Percentiles rank a stretch among this genome's conserved stretches.
Evolutionary conservation across 2,888 invertebrate species (phyloP).

Genomic region (Andrena haemorrhoa): DNA sequence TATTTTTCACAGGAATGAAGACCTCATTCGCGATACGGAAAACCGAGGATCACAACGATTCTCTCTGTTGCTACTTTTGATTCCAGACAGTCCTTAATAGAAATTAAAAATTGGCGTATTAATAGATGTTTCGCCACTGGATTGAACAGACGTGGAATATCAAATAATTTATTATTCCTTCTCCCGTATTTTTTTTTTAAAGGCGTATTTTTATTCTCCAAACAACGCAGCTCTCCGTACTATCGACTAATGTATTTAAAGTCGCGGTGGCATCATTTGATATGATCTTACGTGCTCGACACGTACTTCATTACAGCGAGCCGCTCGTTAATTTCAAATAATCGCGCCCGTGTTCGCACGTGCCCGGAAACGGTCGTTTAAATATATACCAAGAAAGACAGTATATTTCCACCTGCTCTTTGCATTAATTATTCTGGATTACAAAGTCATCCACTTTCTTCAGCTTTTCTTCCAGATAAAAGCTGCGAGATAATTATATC

Average conservation of each 20-base stretch:
- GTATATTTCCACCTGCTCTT: constrained; percentile 48
- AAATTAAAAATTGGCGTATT: too few species aligned
- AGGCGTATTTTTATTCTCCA: background rate
- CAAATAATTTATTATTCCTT: background rate
- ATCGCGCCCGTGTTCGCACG: constrained; percentile 57
- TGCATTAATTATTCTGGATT: constrained; percentile 51
- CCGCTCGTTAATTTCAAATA: constrained; percentile 63
- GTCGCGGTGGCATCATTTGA: constrained; percentile 42
- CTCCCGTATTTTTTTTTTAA: background rate
- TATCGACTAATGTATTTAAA: constrained; percentile 42
- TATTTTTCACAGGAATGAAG: constrained; percentile 43
- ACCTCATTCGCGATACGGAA: background rate
- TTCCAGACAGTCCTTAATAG: background rate
- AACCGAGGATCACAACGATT: background rate
- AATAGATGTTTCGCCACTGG: too few species aligned
- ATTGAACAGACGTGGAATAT: background rate
- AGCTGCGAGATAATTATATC: constrained; percentile 42
- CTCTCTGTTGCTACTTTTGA: background rate
- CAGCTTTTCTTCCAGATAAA: constrained; percentile 38
- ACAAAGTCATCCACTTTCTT: constrained; percentile 39
- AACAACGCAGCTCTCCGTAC: constrained; percentile 1
- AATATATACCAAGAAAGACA: constrained; percentile 50
- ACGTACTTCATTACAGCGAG: constrained; percentile 42
- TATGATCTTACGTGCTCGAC: constrained; percentile 44
- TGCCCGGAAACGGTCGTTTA: constrained; percentile 63